These are phyloP conservation scores for Paradisaea rubra DNA, from an alignment of 2,113 vertebrate genomes.

Conservation along the genomic window DNA sequence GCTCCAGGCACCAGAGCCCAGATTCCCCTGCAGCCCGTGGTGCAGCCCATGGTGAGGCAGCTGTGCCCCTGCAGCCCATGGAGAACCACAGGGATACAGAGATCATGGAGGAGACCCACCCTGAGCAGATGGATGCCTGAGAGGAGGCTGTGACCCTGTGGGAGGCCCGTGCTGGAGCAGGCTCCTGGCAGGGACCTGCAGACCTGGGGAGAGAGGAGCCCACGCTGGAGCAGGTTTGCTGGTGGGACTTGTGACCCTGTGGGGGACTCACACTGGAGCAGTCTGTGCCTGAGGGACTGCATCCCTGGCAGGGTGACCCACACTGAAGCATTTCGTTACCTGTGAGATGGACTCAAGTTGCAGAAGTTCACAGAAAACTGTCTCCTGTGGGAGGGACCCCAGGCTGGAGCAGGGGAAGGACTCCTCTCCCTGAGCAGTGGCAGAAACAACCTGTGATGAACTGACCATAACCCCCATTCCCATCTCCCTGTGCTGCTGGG, in stretches of 20 bases:
- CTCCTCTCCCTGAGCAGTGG: not conserved
- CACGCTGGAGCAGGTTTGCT: not conserved
- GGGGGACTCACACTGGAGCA: not conserved
- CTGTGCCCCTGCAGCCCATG: not conserved
- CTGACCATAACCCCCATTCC: not conserved
- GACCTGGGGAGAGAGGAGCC: not conserved
- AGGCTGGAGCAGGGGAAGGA: not conserved
- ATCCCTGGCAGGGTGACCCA: not conserved
- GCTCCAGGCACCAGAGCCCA: not conserved
- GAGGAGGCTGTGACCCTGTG: not conserved
- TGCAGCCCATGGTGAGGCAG: not conserved
- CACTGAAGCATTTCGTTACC: fast-evolving
- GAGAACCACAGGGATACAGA: not conserved
- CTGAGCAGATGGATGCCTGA: not conserved
- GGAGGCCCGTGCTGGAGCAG: not conserved
- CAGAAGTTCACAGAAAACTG: fast-evolving
- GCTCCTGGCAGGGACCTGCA: not conserved
- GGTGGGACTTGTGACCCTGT: not conserved
- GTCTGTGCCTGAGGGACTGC: not conserved
- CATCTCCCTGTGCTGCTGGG: not conserved
- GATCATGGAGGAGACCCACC: not conserved
- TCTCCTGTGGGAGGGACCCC: not conserved
- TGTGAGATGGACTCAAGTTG: fast-evolving
- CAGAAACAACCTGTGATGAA: not conserved
- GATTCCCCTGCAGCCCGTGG: not conserved